phyloP scores from a whole-genome alignment of 2,888 invertebrate species.

The Diaprepes abbreviatus region DNA sequence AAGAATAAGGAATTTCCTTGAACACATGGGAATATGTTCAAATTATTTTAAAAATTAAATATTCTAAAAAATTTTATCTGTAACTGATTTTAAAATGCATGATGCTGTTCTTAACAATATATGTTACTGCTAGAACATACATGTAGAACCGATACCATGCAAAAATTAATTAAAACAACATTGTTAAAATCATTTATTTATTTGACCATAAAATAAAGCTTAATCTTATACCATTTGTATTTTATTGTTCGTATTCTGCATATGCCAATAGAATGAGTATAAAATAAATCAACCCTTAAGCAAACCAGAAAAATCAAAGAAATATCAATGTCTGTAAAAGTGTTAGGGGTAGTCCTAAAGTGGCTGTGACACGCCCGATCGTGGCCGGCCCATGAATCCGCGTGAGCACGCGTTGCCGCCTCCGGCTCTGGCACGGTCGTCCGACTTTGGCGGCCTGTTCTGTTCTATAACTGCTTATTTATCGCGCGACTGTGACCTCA shows the following conservation, averaged over 20 bases:
- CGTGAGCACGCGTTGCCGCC: conserved; percentile 66
- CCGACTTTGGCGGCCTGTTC: conserved; percentile 61
- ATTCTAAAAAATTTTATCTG: too few species aligned
- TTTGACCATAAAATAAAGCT: too few species aligned
- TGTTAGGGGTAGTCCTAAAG: conserved; percentile 49
- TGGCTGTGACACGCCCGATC: conserved; percentile 67
- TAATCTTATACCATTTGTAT: too few species aligned
- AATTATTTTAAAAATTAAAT: too few species aligned
- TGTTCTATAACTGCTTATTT: conserved; percentile 68
- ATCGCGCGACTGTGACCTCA: conserved; percentile 67
- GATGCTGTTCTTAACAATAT: too few species aligned
- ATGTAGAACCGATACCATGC: too few species aligned
- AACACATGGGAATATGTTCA: too few species aligned
- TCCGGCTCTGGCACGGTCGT: conserved; percentile 61
- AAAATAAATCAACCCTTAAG: neutral
- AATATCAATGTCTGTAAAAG: conserved; percentile 44
- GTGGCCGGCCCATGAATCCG: conserved; percentile 63
- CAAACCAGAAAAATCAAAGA: conserved; percentile 27
- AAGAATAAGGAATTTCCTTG: too few species aligned
- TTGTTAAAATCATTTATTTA: too few species aligned
- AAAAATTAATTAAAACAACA: too few species aligned
- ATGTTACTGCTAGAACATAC: too few species aligned
- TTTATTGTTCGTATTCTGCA: neutral
- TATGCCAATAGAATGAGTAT: neutral
- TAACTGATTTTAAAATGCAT: too few species aligned